phyloP scores from a whole-genome alignment of 2,113 vertebrate species.

The Emberiza fucata region DNA sequence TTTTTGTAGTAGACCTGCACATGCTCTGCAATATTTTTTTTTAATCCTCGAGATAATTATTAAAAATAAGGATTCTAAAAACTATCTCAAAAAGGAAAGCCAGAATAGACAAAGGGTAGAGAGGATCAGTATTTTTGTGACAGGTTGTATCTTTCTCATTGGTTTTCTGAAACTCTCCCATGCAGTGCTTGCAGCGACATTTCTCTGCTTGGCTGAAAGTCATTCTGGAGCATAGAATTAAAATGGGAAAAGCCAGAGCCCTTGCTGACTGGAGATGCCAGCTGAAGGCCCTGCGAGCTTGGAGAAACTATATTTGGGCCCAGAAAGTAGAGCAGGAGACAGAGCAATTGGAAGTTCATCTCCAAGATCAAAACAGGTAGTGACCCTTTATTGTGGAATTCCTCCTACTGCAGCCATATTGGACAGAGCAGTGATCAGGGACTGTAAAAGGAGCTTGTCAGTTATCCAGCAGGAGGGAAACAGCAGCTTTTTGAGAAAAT shows the following conservation, averaged over 20 bases:
- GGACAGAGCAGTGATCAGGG: background rate
- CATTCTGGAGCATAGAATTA: slow-evolving; percentile 79
- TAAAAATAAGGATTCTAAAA: background rate
- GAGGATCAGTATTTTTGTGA: background rate
- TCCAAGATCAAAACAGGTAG: slow-evolving; percentile 86
- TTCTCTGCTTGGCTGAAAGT: slow-evolving; percentile 89
- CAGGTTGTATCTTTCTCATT: background rate
- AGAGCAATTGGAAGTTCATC: slow-evolving; percentile 72
- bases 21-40: background rate
- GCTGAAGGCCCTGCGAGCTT: slow-evolving; percentile 81
- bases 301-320: slow-evolving; percentile 81
- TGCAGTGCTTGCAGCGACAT: slow-evolving; percentile 85
- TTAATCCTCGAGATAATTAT: background rate
- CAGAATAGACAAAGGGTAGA: background rate
- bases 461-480: background rate
- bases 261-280: slow-evolving; percentile 88
- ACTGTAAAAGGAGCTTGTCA: background rate
- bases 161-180: slow-evolving; percentile 45
- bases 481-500: background rate
- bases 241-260: slow-evolving; percentile 83
- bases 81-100: background rate
- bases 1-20: background rate
- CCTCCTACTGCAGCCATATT: background rate
- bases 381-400: background rate
- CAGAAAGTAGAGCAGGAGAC: slow-evolving; percentile 74